A percentile compares a stretch with the other conserved stretches of the same genome.
phyloP scores from a whole-genome alignment of 1,140 invertebrate genomes.

The Thaumetopoea pityocampa region DNA sequence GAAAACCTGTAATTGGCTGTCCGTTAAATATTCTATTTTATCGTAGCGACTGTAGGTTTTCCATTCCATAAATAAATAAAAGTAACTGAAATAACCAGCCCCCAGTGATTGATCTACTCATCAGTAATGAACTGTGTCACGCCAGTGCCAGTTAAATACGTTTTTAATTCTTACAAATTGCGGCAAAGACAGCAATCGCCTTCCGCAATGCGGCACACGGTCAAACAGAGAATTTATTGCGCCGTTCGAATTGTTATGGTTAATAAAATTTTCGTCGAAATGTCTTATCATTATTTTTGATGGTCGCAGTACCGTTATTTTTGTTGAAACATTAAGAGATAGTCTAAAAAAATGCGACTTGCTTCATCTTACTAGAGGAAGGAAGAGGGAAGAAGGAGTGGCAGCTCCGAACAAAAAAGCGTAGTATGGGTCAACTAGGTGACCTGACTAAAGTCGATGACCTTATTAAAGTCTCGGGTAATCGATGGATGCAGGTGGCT shows the following conservation, averaged over 20 bases:
- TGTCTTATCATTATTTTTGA: constrained; percentile 2
- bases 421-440: too few relatives aligned
- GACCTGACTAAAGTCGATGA: too few relatives aligned
- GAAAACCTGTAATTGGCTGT: too few relatives aligned
- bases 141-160: neutral
- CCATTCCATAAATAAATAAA: too few relatives aligned
- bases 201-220: constrained; percentile 20
- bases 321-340: neutral
- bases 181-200: constrained; percentile 4
- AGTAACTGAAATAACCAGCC: neutral
- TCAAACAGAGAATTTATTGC: constrained; percentile 12
- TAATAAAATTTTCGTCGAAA: constrained; percentile 15
- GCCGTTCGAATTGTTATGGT: constrained; percentile 1
- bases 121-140: neutral
- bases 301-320: neutral
- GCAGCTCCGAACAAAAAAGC: too few relatives aligned
- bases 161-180: constrained; percentile 21
- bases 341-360: too few relatives aligned
- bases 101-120: neutral
- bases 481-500: too few relatives aligned
- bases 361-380: too few relatives aligned
- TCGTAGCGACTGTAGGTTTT: too few relatives aligned
- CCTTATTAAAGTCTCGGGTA: too few relatives aligned
- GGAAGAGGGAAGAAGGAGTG: too few relatives aligned
- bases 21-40: too few relatives aligned